A percentile compares a stretch with the other conserved stretches of the same genome.
Conservation (phyloP, 1,140 invertebrate species). For the Drosophila persimilis region DNA sequence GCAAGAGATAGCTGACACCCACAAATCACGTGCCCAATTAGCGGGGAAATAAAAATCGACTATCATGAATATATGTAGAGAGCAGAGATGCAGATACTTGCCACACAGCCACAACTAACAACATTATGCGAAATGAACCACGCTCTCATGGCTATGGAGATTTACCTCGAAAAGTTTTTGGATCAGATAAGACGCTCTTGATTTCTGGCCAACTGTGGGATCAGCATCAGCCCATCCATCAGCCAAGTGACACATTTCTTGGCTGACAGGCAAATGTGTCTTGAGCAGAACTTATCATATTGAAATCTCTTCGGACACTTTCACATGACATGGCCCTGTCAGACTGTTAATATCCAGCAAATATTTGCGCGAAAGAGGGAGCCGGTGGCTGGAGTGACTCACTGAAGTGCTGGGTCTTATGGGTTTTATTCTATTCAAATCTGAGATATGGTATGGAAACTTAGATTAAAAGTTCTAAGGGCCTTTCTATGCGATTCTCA, state of each 20-base stretch:
- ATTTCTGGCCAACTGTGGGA: conserved; percentile 7
- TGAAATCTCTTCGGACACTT: conserved; percentile 40
- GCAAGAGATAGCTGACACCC: conserved; percentile 42
- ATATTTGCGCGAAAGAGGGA: conserved; percentile 32
- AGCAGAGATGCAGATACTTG: conserved; percentile 17
- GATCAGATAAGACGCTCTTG: conserved; percentile 32
- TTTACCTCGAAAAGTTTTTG: conserved; percentile 13
- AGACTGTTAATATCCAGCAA: conserved; percentile 33
- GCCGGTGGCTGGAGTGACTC: conserved; percentile 32
- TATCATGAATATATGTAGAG: background rate
- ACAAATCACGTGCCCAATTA: conserved; percentile 55
- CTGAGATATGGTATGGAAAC: too few relatives aligned
- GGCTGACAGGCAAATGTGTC: conserved; percentile 27
- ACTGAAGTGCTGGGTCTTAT: conserved; percentile 16
- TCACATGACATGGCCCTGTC: conserved; percentile 43
- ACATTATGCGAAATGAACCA: conserved; percentile 13
- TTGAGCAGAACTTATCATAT: conserved; percentile 17
- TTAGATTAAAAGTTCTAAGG: too few relatives aligned
- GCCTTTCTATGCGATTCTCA: too few relatives aligned
- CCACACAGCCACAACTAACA: background rate
- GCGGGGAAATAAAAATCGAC: conserved; percentile 25
- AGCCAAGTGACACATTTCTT: conserved; percentile 38
- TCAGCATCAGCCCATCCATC: conserved; percentile 11
- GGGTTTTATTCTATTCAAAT: conserved; percentile 1
- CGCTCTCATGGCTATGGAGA: background rate